Evolutionary conservation across 2,113 vertebrate species (phyloP), one percentile per base, ranked within the genome.

Genomic region (Eurystomus gularis): DNA sequence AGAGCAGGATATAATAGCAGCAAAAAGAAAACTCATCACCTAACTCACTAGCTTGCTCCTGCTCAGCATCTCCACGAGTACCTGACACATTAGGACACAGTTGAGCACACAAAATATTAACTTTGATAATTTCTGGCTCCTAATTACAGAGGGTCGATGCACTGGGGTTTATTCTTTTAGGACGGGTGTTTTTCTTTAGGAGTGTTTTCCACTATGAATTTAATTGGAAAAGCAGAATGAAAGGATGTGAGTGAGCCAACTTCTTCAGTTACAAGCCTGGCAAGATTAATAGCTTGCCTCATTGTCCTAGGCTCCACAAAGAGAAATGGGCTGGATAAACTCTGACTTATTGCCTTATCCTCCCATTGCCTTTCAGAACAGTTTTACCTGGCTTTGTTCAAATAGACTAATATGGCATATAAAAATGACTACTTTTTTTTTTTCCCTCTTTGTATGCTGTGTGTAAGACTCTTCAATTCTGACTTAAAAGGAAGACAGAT

Each of bases 351-450:
- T 95, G 69, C 77, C 76, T 95, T 94, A 94, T 86, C 81, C 44
- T 95, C 77, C 91, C 83, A 19, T 62, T 87, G 86, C 88, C 73
- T 96, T 95, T 96, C 86, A 96, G 69, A 96, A 89, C 23, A 82
- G 58, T 93, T 83, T 82, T 76, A 62, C 80, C 83, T 55, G 54
- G 46, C 55, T 92, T 95, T 94, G 89, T 95, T 84, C 76, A 93
- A 90, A 82, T 17, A 93, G 80, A 37, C 57, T 70, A 86, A 94
- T 95, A 88, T 71, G 86, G 86, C 77, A 52, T 17, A 12, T 71
- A 86, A 93, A 84, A 88, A 94, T 84, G 11, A 57, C 55, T 78
- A 39, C 80, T 42, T 70, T 58, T 54, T 82, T 51, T 79, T 88
- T 60, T 72, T 82, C 28, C 12, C 61, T 28, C 76, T 92, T 90